Base-by-base conservation (phyloP, 1,140 invertebrate genomes). In the Drosophila orena region DNA sequence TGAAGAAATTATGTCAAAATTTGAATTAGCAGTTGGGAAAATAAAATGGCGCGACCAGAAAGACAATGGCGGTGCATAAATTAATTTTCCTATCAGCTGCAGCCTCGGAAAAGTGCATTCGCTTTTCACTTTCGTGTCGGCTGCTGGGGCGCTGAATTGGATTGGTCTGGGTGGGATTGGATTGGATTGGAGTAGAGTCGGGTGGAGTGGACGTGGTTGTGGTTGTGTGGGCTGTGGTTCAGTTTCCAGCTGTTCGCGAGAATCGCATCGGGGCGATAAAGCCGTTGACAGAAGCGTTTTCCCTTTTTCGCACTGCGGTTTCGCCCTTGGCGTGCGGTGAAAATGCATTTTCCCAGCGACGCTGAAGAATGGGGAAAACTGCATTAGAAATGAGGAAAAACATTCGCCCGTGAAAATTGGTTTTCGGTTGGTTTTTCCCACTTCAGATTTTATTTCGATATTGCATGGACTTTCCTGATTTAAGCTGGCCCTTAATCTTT, bases 1-100 rank as follows among this genome's bases (percentile, higher is more conserved):
- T 69, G 52, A 44, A 77, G 66, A 89, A 89, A 84, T 89, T 89
- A 89, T 89, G 84, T 89, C 84, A 89, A 89, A 89, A 89, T 89
- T 77, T 89, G 73, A 88, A 89, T 79, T 76, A 77, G 62, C 65
- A 57, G 66, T 59, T 89, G 83, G 52, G 71, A 79, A 74, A 38
- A 59, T 56, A 47, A 57, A 65, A 65, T 47, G 77, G 56, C 50
- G 12, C 40, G 30, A 30, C 8, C 17, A 42, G 30, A 43, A 55
- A 88, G 56, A 88, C 84, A 89, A 88, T 88, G 79, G 64, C 37
- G 52, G 46, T 60, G 74, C 74, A 84, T 77, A 88, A 86, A 85
- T 85, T 66, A 85, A 81, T 75, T 81, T 69, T 65, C 15, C 60
- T 85, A 80, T 81, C 81, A 86, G 76, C 62, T 61, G 56, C 44